Evolutionary conservation across 2,113 vertebrate genomes (phyloP).

Genomic region (Eptesicus fuscus): DNA sequence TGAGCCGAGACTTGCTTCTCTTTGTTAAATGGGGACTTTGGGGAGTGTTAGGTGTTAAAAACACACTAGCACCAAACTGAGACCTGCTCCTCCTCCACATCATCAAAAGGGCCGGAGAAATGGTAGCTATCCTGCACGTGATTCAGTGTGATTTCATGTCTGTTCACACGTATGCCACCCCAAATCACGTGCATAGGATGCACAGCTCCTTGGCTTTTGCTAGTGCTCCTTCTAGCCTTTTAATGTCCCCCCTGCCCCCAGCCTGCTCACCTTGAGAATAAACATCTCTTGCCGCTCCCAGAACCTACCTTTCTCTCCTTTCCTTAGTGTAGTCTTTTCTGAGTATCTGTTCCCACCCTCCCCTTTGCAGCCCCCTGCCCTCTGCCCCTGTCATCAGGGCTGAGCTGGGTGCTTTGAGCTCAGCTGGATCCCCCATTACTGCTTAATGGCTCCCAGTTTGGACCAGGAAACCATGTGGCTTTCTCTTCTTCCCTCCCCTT

Average conservation of each 20-base stretch:
- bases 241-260: fast-evolving
- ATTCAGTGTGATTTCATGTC: not conserved
- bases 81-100: not conserved
- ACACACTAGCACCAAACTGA: not conserved
- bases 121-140: not conserved
- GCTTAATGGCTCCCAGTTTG: conserved; percentile 49
- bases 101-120: not conserved
- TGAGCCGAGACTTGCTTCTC: not conserved
- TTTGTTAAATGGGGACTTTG: not conserved
- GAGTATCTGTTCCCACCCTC: conserved; percentile 17
- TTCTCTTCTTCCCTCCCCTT: not conserved
- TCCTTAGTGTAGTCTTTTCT: not conserved
- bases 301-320: not conserved
- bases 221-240: not conserved
- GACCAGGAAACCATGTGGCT: conserved; percentile 27
- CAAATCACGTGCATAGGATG: fast-evolving
- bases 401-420: conserved; percentile 48
- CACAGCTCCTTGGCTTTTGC: not conserved
- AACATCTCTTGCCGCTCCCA: not conserved
- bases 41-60: not conserved
- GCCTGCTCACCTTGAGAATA: conserved; percentile 4
- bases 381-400: conserved; percentile 29
- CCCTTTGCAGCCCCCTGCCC: not conserved
- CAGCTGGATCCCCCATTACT: conserved; percentile 49
- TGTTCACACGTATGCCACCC: not conserved